Evolutionary conservation across 2,113 vertebrate genomes (phyloP).

Genomic region (Steatornis caripensis): DNA sequence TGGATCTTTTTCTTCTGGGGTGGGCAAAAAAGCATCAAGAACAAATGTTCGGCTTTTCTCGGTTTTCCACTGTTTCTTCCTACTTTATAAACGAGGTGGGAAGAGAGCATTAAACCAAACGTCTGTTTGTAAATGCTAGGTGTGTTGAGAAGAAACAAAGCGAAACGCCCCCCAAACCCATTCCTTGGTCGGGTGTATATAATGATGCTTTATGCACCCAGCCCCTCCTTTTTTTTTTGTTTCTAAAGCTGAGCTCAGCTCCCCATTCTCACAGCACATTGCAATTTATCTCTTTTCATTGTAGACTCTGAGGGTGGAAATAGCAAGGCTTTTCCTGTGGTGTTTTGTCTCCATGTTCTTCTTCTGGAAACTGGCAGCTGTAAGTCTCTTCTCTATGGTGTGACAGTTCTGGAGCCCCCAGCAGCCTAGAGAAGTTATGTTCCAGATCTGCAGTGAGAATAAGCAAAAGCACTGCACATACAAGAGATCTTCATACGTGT

Average conservation of each 20-base stretch:
- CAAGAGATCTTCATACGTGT: not conserved
- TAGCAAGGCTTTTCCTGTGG: constrained; percentile 2
- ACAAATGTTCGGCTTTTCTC: not conserved
- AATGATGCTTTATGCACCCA: fast-evolving
- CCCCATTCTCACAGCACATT: not conserved
- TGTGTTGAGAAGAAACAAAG: not conserved
- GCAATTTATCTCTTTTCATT: not conserved
- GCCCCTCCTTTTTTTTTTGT: not conserved
- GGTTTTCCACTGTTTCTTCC: not conserved
- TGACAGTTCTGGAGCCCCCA: not conserved
- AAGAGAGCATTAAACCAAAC: not conserved
- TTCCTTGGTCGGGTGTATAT: not conserved
- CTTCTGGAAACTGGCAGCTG: constrained; percentile 77
- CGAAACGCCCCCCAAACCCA: not conserved
- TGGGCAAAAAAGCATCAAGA: not conserved
- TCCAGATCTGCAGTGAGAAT: constrained; percentile 14
- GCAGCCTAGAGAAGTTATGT: not conserved
- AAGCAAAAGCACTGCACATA: not conserved
- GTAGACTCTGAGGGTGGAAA: not conserved
- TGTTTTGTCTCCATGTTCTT: constrained; percentile 62
- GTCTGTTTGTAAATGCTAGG: not conserved
- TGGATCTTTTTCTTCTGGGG: not conserved
- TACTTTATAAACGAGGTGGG: not conserved
- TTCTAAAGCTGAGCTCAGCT: not conserved
- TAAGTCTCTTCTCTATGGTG: constrained; percentile 16